Conservation (phyloP, 2,113 vertebrate species). For the Piprites chloris region DNA sequence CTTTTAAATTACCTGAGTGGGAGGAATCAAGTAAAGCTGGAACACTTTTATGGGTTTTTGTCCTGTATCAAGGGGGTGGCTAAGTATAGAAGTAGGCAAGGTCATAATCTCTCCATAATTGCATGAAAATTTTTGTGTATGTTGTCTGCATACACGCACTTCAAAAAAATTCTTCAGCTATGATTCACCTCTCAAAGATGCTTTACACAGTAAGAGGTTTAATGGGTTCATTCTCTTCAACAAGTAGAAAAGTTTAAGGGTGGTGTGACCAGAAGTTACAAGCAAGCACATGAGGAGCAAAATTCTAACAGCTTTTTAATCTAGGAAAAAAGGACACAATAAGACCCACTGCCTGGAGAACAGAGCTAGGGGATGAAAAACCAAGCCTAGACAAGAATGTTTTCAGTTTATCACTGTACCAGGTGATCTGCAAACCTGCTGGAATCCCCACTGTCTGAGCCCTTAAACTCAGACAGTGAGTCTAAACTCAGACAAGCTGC, state of each 20-base stretch:
- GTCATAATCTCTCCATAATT: background rate
- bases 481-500: background rate
- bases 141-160: background rate
- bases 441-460: background rate
- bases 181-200: background rate
- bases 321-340: background rate
- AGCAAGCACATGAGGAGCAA: background rate
- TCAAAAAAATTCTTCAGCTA: background rate
- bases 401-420: background rate
- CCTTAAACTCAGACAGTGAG: background rate
- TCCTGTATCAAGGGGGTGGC: background rate
- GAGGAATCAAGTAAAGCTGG: background rate
- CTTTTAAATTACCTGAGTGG: background rate
- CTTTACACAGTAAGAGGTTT: background rate
- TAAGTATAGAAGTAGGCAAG: background rate
- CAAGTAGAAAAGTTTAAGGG: background rate
- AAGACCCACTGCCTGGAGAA: background rate
- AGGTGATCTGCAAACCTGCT: background rate
- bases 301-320: background rate
- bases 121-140: background rate
- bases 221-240: background rate
- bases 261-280: background rate
- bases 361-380: background rate
- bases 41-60: accelerated
- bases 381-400: background rate